Percentiles rank a stretch among this genome's conserved stretches.
Evolutionary conservation across 2,888 invertebrate genomes (phyloP).

Genomic region (Sclerodermus sp.): DNA sequence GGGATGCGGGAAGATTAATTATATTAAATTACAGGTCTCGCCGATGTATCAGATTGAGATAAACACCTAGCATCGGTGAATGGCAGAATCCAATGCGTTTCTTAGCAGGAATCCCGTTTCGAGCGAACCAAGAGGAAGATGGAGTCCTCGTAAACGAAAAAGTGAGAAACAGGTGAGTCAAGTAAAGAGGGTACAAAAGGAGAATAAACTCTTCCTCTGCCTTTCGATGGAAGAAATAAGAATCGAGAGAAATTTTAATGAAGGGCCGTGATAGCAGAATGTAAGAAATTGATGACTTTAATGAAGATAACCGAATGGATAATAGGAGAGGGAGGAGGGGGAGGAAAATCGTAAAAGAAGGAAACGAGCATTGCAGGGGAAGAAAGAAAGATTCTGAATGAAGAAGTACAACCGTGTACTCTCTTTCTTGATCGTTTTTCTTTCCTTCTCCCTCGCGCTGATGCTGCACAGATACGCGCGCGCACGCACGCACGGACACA

Average conservation of each 20-base stretch:
- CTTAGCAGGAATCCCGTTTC: not conserved
- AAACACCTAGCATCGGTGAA: conserved; percentile 26
- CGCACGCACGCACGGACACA: too few species aligned
- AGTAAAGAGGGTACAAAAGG: not conserved
- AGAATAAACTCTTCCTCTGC: not conserved
- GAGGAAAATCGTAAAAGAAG: too few species aligned
- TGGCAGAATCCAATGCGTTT: conserved; percentile 4
- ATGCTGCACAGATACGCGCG: too few species aligned
- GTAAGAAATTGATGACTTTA: too few species aligned
- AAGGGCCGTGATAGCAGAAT: too few species aligned
- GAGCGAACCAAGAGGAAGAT: not conserved
- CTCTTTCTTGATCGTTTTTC: too few species aligned
- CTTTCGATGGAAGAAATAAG: not conserved
- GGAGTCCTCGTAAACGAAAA: not conserved
- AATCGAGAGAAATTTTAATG: not conserved
- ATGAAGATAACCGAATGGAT: too few species aligned
- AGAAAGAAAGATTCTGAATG: too few species aligned
- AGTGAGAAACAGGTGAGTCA: not conserved
- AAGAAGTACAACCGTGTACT: too few species aligned
- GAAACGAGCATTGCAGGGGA: too few species aligned
- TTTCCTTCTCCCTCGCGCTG: too few species aligned
- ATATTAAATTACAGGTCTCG: conserved; percentile 31
- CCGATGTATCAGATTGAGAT: conserved; percentile 27
- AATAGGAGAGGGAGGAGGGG: too few species aligned
- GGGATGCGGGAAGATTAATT: conserved; percentile 29